Evolutionary conservation across 2,888 invertebrate species (phyloP).

Genomic region (Agriopis leucophaearia): DNA sequence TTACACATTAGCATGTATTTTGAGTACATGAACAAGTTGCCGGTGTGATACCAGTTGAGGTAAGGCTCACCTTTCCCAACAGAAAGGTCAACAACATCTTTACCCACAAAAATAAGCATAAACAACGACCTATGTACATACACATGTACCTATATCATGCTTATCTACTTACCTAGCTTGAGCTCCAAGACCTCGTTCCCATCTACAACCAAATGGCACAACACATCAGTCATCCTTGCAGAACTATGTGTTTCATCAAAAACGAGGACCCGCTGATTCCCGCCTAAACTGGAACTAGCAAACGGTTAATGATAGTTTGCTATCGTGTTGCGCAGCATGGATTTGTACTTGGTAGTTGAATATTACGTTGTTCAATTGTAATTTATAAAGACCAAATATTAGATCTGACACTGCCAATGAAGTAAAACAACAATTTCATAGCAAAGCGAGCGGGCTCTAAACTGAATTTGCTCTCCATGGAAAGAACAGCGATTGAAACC

Average conservation of each 20-base stretch:
- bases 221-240: slow-evolving; percentile 77
- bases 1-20: neutral
- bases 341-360: neutral
- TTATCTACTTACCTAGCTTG: slow-evolving; percentile 35
- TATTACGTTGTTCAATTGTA: neutral
- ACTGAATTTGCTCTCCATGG: neutral
- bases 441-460: neutral
- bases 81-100: slow-evolving; percentile 29
- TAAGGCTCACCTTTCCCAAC: slow-evolving; percentile 21
- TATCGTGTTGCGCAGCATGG: slow-evolving; percentile 2
- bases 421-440: neutral
- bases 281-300: slow-evolving; percentile 41
- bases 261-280: slow-evolving; percentile 30
- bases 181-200: slow-evolving; percentile 86
- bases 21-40: neutral
- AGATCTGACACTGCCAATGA: neutral
- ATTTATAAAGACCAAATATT: no score
- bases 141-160: neutral
- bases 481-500: slow-evolving; percentile 1
- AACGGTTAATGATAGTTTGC: slow-evolving; percentile 25
- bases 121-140: slow-evolving; percentile 5
- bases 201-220: slow-evolving; percentile 83
- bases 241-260: slow-evolving; percentile 26
- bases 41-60: neutral
- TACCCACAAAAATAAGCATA: slow-evolving; percentile 5